These are phyloP conservation scores for Parnassius smintheus DNA, from an alignment of 2,888 invertebrate species.

Conservation along the genomic window DNA sequence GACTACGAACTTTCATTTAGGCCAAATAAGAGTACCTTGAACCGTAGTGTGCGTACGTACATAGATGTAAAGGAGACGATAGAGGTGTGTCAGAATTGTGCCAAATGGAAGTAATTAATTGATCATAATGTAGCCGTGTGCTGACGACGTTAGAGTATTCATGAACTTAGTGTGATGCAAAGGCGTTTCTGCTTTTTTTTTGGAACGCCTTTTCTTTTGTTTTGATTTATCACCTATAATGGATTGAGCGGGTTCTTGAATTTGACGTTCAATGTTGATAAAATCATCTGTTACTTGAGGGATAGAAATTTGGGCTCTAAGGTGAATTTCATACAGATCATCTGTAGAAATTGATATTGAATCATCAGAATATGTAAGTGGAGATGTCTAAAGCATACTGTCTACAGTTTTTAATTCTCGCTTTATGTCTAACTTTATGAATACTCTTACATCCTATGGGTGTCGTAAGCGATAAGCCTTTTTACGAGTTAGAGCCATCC, in stretches of 20 bases:
- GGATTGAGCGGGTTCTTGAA: constrained; percentile 52
- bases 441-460: too few species aligned
- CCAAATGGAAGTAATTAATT: too few species aligned
- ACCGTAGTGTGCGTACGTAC: too few species aligned
- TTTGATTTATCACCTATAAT: constrained; percentile 61
- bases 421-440: constrained; percentile 2
- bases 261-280: constrained; percentile 62
- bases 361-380: constrained; percentile 78
- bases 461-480: too few species aligned
- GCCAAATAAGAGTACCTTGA: too few species aligned
- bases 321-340: constrained; percentile 82
- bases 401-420: constrained; percentile 35
- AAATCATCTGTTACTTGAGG: constrained; percentile 68
- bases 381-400: constrained; percentile 77
- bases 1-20: too few species aligned
- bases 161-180: constrained; percentile 31
- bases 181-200: constrained; percentile 65
- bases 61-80: too few species aligned
- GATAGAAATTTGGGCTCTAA: constrained; percentile 81
- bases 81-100: too few species aligned
- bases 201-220: constrained; percentile 63
- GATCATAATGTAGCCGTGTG: too few species aligned
- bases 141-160: too few species aligned
- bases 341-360: constrained; percentile 76
- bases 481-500: too few species aligned